Evolutionary conservation across 1,140 invertebrate species (phyloP).

Genomic region (Heliothis subflexa): DNA sequence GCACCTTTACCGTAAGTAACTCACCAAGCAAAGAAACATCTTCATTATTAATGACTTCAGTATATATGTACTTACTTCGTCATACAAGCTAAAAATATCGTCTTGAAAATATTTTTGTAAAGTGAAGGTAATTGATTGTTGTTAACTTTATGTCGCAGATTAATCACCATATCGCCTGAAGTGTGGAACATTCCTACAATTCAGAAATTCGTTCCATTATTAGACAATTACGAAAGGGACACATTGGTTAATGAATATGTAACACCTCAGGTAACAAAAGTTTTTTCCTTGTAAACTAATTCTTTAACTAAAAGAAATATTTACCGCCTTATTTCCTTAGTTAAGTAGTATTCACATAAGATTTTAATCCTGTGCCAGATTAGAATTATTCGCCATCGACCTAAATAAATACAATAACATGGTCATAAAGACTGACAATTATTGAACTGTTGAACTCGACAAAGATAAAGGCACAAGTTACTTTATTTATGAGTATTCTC

Average conservation of each 20-base stretch:
- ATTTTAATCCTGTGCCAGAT: no score
- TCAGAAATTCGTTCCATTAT: conserved; percentile 88
- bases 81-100: no score
- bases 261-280: conserved; percentile 88
- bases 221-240: conserved; percentile 93
- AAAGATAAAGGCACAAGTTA: conserved; percentile 18
- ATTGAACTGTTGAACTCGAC: conserved; percentile 21
- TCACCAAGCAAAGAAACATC: no score
- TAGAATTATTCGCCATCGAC: neutral
- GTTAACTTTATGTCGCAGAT: conserved; percentile 77
- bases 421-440: neutral
- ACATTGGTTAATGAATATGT: conserved; percentile 92
- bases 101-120: neutral
- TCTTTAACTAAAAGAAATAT: neutral
- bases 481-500: neutral
- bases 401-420: conserved; percentile 5
- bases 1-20: conserved; percentile 90
- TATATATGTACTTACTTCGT: no score
- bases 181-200: conserved; percentile 89
- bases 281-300: neutral
- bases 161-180: conserved; percentile 87
- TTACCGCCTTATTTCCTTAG: no score
- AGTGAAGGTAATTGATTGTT: neutral
- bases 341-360: neutral
- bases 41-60: no score